Conservation (phyloP, 2,888 invertebrate genomes). For the Muscina levida region DNA sequence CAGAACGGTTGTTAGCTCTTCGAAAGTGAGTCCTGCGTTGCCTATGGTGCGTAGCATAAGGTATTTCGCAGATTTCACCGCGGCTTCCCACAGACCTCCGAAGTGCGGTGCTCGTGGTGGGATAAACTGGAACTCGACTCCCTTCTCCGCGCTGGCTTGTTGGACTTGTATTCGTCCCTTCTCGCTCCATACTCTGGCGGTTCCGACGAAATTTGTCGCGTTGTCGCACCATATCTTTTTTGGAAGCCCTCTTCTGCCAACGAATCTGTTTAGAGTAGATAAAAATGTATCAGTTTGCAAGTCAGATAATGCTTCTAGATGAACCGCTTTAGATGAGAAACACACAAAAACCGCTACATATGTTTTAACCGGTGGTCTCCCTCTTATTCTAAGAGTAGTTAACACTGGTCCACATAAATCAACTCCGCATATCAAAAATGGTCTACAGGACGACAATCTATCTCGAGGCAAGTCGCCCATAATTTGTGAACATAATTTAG, state of each 20-base stretch:
- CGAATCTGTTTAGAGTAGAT: too few species aligned
- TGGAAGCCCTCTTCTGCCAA: too few species aligned
- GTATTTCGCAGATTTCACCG: too few species aligned
- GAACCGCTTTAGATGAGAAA: too few species aligned
- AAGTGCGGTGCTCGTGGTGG: conserved; percentile 26
- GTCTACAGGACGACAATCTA: background rate
- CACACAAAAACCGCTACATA: too few species aligned
- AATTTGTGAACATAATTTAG: background rate
- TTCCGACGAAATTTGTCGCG: too few species aligned
- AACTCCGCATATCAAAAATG: background rate
- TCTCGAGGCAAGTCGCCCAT: background rate
- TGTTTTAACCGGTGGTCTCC: too few species aligned
- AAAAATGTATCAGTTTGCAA: too few species aligned
- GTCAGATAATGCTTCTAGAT: background rate
- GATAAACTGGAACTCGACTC: conserved; percentile 21
- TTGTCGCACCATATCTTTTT: too few species aligned
- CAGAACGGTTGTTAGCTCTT: background rate
- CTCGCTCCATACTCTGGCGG: background rate
- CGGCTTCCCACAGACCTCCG: too few species aligned
- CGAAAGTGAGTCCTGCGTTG: conserved; percentile 8
- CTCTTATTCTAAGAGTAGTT: background rate
- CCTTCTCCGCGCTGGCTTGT: background rate
- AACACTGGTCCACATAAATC: background rate
- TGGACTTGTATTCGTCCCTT: background rate
- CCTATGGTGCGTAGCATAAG: background rate